Percentiles rank a stretch among this genome's conserved stretches.
phyloP scores from a whole-genome alignment of 2,797 vertebrate genomes.

The Notolepis coatsorum region DNA sequence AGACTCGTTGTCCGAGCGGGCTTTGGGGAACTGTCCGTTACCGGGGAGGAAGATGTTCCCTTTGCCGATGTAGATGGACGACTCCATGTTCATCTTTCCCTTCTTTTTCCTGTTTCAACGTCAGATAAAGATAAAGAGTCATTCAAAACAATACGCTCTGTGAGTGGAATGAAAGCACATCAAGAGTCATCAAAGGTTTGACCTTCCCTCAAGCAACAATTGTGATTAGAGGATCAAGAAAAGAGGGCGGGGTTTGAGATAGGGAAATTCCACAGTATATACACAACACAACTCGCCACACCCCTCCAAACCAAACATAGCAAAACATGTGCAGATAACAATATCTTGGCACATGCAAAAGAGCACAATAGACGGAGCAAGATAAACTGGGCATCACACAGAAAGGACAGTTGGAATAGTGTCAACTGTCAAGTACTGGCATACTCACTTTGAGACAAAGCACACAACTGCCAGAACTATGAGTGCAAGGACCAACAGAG shows the following conservation, averaged over 20 bases:
- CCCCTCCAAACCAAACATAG: too few species aligned
- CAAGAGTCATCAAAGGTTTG: not conserved
- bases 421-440: not conserved
- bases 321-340: too few species aligned
- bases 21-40: conserved; percentile 78
- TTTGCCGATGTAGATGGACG: conserved; percentile 86
- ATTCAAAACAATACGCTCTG: not conserved
- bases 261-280: too few species aligned
- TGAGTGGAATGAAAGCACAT: not conserved
- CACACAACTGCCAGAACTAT: conserved; percentile 77
- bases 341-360: too few species aligned
- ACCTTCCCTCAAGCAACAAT: too few species aligned
- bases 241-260: too few species aligned
- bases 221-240: too few species aligned
- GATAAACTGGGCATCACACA: too few species aligned
- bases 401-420: not conserved
- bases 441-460: conserved; percentile 83
- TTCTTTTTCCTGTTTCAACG: conserved; percentile 79
- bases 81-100: conserved; percentile 47
- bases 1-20: conserved; percentile 84
- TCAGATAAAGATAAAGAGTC: not conserved
- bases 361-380: too few species aligned
- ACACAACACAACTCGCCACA: too few species aligned
- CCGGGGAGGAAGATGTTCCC: conserved; percentile 82
- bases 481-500: conserved; percentile 62